Conservation (phyloP, 2,888 invertebrate species). For the Philopedon plagiatum region DNA sequence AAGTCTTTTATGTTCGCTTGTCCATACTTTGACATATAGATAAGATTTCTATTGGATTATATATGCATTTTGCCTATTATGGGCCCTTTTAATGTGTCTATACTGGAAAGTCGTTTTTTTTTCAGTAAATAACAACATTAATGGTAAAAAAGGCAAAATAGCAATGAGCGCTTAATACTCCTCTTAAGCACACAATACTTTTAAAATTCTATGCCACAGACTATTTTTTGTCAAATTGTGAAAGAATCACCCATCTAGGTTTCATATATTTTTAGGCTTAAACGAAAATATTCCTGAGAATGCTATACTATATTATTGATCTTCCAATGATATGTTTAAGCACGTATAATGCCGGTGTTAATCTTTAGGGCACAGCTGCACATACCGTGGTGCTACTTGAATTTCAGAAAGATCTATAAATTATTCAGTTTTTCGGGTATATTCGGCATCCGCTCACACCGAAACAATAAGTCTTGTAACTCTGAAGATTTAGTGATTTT, state of each 20-base stretch:
- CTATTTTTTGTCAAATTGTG: neutral
- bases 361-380: slow-evolving; percentile 57
- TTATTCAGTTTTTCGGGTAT: slow-evolving; percentile 29
- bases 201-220: too few species aligned
- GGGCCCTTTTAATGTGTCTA: too few species aligned
- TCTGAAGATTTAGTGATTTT: slow-evolving; percentile 21
- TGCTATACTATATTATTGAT: slow-evolving; percentile 55
- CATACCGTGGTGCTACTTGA: slow-evolving; percentile 36
- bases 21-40: too few species aligned
- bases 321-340: slow-evolving; percentile 58
- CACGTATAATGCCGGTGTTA: slow-evolving; percentile 58
- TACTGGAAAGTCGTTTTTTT: too few species aligned
- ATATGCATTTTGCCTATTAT: too few species aligned
- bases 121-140: too few species aligned
- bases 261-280: slow-evolving; percentile 1
- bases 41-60: too few species aligned
- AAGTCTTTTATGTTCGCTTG: too few species aligned
- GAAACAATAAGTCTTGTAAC: slow-evolving; percentile 11
- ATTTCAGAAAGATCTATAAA: slow-evolving; percentile 39
- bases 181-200: too few species aligned
- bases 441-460: slow-evolving; percentile 22
- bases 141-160: too few species aligned
- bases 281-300: slow-evolving; percentile 38
- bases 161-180: too few species aligned
- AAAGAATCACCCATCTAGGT: neutral